These are phyloP conservation scores for Macquaria ambigua DNA, from an alignment of 2,113 vertebrate genomes.

Conservation along the genomic window DNA sequence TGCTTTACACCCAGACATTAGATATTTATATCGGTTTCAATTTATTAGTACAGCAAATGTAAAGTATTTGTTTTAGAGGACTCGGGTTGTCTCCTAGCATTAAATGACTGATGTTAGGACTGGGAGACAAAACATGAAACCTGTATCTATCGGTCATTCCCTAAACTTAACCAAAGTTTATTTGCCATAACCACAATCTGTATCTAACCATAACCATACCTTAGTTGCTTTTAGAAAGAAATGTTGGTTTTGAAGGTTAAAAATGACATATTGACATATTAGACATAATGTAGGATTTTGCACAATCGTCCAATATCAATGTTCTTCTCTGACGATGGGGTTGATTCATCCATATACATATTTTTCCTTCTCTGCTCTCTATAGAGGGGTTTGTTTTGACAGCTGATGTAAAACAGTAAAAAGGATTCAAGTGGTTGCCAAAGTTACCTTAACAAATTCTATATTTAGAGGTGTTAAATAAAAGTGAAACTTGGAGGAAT, in stretches of 20 bases:
- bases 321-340: neutral
- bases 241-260: neutral
- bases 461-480: neutral
- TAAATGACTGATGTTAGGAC: neutral
- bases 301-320: neutral
- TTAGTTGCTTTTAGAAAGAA: neutral
- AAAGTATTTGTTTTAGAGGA: neutral
- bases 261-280: too few species aligned
- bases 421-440: neutral
- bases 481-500: neutral
- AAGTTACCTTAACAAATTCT: neutral
- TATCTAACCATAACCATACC: neutral
- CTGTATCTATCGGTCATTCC: neutral
- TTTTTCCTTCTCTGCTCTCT: neutral
- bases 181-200: too few species aligned
- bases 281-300: neutral
- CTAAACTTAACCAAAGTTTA: too few species aligned
- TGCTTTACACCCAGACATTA: neutral
- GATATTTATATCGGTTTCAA: neutral
- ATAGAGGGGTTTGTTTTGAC: conserved; percentile 8
- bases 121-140: neutral
- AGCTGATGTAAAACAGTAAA: neutral
- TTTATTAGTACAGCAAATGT: neutral
- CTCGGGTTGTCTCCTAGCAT: neutral
- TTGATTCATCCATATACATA: neutral